Percentiles rank a stretch among this genome's conserved stretches.
These are phyloP conservation scores for Narcine bancroftii DNA, from an alignment of 2,113 vertebrate genomes.

Conservation along the genomic window DNA sequence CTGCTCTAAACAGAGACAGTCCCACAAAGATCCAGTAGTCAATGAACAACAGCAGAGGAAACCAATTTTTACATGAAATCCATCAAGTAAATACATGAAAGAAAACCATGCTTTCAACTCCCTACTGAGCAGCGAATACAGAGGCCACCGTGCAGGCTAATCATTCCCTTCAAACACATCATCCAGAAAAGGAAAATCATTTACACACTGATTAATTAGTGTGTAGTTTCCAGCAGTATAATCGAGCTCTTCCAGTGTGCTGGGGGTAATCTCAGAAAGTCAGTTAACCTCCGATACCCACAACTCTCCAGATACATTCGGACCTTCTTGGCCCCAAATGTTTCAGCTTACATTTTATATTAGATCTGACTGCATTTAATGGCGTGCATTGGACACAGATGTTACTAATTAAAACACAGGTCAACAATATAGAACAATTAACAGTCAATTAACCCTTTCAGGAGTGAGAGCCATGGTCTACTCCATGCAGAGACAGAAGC, in stretches of 20 bases:
- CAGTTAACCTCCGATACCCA: constrained; percentile 22
- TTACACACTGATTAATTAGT: constrained; percentile 6
- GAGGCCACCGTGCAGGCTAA: constrained; percentile 7
- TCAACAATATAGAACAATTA: constrained; percentile 8
- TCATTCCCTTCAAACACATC: constrained; percentile 6
- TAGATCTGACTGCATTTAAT: constrained; percentile 28
- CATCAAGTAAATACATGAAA: background rate
- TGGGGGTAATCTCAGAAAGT: background rate
- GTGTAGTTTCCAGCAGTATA: constrained; percentile 8
- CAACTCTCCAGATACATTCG: background rate
- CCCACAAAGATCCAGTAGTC: background rate
- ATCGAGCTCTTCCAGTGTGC: background rate
- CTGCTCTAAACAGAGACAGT: background rate
- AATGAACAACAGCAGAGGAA: background rate
- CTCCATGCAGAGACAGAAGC: background rate
- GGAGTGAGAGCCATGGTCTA: background rate
- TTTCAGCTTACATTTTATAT: background rate
- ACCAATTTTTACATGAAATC: background rate
- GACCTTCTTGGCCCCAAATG: background rate
- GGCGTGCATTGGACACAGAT: background rate
- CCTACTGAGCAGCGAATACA: background rate
- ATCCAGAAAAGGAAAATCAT: background rate
- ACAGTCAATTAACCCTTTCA: constrained; percentile 14
- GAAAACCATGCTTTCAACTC: background rate
- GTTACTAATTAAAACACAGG: constrained; percentile 18